These are phyloP conservation scores for Gobius niger DNA, from an alignment of 2,113 vertebrate genomes.

Conservation along the genomic window DNA sequence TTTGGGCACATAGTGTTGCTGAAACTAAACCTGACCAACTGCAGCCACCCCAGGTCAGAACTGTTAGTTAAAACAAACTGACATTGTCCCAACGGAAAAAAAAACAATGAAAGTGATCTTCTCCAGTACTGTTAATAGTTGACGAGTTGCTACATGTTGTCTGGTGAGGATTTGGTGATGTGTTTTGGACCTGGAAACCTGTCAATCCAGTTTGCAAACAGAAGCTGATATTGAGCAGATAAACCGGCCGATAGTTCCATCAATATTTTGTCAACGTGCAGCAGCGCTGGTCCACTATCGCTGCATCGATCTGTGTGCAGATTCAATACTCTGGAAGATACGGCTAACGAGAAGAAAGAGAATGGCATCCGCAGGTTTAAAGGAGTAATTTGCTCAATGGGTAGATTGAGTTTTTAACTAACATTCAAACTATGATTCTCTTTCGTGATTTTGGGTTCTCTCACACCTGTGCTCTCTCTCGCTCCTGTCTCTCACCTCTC, in stretches of 20 bases:
- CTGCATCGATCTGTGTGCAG: neutral
- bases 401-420: too few relatives aligned
- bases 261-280: neutral
- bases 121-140: too few relatives aligned
- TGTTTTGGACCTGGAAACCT: neutral
- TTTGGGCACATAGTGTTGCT: too few relatives aligned
- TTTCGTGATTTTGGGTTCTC: neutral
- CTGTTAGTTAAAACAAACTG: too few relatives aligned
- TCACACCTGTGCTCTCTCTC: neutral
- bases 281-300: neutral
- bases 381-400: neutral
- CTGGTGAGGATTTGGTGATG: neutral
- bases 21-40: too few relatives aligned
- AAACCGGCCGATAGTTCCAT: neutral
- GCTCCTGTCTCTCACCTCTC: neutral
- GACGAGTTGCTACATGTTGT: too few relatives aligned
- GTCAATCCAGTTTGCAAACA: neutral
- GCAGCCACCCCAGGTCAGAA: too few relatives aligned
- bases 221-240: slow-evolving; percentile 6
- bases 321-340: neutral
- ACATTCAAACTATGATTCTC: too few relatives aligned
- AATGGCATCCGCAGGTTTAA: neutral
- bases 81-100: too few relatives aligned
- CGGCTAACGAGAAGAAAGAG: neutral
- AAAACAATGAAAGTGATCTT: too few relatives aligned